Evolutionary conservation across 2,113 vertebrate genomes (phyloP).

Genomic region (Sialia sialis): DNA sequence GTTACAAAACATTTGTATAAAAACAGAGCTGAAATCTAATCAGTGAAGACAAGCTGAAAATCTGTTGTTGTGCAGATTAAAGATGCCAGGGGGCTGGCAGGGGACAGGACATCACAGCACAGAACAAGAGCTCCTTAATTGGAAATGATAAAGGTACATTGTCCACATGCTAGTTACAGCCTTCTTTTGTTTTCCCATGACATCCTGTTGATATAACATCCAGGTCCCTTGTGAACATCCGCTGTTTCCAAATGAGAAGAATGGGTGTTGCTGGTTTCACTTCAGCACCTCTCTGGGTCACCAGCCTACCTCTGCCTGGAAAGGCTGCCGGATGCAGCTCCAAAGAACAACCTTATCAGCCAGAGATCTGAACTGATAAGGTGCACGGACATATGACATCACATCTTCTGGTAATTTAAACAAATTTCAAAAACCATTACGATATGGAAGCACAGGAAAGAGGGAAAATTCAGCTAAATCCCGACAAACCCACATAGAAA

Average conservation of each 20-base stretch:
- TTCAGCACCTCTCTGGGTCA: background rate
- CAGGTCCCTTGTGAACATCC: slow-evolving; percentile 19
- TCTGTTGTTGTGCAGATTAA: background rate
- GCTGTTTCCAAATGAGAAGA: slow-evolving; percentile 8
- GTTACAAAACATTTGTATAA: background rate
- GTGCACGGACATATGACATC: background rate
- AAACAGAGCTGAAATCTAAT: slow-evolving; percentile 1
- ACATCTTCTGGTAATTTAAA: slow-evolving; percentile 18
- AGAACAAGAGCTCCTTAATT: slow-evolving; percentile 20
- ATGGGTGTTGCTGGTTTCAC: slow-evolving; percentile 1
- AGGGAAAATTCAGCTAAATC: background rate
- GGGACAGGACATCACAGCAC: background rate
- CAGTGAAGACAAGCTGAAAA: background rate
- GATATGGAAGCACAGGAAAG: background rate
- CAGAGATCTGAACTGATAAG: slow-evolving; percentile 24
- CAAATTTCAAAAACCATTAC: background rate
- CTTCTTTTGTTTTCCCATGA: slow-evolving; percentile 39
- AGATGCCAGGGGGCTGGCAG: background rate
- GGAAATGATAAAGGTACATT: slow-evolving; percentile 7
- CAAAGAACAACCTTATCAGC: slow-evolving; percentile 23
- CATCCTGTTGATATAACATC: slow-evolving; percentile 54
- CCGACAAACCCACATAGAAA: background rate
- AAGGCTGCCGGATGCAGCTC: background rate
- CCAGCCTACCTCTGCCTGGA: background rate
- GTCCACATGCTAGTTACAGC: background rate